A percentile compares a stretch with the other conserved stretches of the same genome.
These are phyloP conservation scores for Scophthalmus maximus DNA, from an alignment of 2,113 vertebrate species.

Conservation along the genomic window DNA sequence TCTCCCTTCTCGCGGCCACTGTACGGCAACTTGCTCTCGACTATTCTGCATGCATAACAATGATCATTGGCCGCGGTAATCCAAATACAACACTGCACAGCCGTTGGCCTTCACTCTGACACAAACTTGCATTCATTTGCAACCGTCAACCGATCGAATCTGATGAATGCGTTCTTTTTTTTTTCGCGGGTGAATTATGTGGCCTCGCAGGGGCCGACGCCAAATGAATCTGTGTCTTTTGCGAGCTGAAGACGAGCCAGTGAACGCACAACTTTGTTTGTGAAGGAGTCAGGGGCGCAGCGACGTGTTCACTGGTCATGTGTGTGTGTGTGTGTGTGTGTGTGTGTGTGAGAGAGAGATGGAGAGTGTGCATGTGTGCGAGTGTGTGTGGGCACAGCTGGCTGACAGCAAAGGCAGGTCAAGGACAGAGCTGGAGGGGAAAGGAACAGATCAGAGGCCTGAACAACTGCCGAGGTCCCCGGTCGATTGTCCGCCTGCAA, in stretches of 20 bases:
- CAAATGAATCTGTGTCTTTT: not conserved
- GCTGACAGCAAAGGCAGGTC: slow-evolving; percentile 4
- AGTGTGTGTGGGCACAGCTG: slow-evolving; percentile 10
- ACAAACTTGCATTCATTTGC: not conserved
- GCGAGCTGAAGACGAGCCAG: not conserved
- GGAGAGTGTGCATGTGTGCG: not conserved
- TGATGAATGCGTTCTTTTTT: not conserved
- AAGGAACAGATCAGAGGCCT: not conserved
- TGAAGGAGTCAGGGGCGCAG: not conserved
- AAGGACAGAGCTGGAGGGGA: not conserved
- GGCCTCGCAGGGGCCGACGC: no score
- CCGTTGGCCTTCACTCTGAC: not conserved
- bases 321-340: not conserved
- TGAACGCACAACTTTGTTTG: not conserved
- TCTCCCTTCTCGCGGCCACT: not conserved
- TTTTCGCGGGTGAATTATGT: no score
- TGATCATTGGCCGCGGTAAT: not conserved
- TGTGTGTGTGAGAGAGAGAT: no score
- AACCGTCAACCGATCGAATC: not conserved
- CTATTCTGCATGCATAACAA: not conserved
- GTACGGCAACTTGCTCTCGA: slow-evolving; percentile 6
- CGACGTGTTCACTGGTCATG: not conserved
- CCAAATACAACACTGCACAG: not conserved
- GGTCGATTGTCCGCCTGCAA: not conserved
- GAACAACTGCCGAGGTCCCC: not conserved